Conservation (phyloP, 2,113 vertebrate genomes). For the Ailurus styani region DNA sequence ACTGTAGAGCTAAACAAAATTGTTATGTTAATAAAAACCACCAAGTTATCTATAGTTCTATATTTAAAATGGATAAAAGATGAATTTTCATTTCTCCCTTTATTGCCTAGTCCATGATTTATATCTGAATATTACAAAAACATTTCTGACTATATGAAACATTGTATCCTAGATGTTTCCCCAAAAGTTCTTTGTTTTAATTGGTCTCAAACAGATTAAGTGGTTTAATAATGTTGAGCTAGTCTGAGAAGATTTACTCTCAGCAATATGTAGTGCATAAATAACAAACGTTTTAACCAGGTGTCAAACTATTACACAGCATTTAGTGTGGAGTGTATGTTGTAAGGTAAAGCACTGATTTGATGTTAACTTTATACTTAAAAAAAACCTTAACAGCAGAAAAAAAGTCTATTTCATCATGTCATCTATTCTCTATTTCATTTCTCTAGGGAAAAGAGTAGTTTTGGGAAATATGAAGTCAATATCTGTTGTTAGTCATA, state of each 20-base stretch:
- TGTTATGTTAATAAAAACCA: neutral
- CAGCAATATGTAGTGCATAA: neutral
- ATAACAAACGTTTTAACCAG: slow-evolving; percentile 44
- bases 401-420: neutral
- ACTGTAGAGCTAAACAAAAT: neutral
- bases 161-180: neutral
- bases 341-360: slow-evolving; percentile 21
- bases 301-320: neutral
- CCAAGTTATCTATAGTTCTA: neutral
- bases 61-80: slow-evolving; percentile 21
- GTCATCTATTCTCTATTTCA: slow-evolving; percentile 3
- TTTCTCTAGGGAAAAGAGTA: slow-evolving; percentile 21
- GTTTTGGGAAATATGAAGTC: neutral
- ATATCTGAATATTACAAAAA: neutral
- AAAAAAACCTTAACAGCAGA: slow-evolving; percentile 21
- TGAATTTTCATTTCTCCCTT: slow-evolving; percentile 8
- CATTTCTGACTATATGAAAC: neutral
- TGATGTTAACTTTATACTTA: neutral
- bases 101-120: neutral
- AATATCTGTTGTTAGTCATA: neutral
- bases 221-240: slow-evolving; percentile 57
- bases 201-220: slow-evolving; percentile 27
- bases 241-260: slow-evolving; percentile 22
- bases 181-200: slow-evolving; percentile 7
- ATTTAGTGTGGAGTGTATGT: slow-evolving; percentile 11